Conservation (phyloP, 2,888 invertebrate species). For the Megaustenia siamemsis region DNA sequence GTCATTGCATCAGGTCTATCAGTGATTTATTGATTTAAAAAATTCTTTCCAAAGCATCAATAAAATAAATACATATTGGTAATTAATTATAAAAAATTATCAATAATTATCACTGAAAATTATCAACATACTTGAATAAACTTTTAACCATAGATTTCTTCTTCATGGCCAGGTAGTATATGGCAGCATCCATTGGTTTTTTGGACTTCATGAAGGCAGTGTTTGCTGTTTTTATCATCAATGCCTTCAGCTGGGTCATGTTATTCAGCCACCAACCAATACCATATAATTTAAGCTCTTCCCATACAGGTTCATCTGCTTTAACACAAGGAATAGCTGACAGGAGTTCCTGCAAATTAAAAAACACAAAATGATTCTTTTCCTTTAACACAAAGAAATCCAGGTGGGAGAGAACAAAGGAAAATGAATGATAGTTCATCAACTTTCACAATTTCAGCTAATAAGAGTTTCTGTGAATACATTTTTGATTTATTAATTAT, state of each 20-base stretch:
- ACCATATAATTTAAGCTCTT: constrained; percentile 92
- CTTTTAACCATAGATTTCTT: constrained; percentile 98
- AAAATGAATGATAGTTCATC: background rate
- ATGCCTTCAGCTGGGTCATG: constrained; percentile 84
- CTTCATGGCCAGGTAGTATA: constrained; percentile 98
- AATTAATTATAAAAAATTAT: no score
- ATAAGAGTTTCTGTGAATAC: no score
- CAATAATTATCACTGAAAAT: no score
- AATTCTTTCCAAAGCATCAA: no score
- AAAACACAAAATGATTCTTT: background rate
- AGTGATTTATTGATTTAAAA: no score
- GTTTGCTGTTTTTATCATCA: constrained; percentile 87
- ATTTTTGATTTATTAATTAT: no score
- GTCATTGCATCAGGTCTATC: no score
- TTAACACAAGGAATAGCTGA: constrained; percentile 87
- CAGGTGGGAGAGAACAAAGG: no score
- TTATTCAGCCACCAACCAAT: constrained; percentile 98
- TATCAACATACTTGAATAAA: constrained; percentile 84
- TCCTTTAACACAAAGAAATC: background rate
- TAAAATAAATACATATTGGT: no score
- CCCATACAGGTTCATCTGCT: constrained; percentile 87
- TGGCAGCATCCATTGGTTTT: constrained; percentile 97
- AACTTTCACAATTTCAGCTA: background rate
- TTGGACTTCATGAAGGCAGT: constrained; percentile 93
- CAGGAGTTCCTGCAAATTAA: constrained; percentile 85